Conservation (phyloP, 2,888 invertebrate genomes). For the Coleophora deauratella region DNA sequence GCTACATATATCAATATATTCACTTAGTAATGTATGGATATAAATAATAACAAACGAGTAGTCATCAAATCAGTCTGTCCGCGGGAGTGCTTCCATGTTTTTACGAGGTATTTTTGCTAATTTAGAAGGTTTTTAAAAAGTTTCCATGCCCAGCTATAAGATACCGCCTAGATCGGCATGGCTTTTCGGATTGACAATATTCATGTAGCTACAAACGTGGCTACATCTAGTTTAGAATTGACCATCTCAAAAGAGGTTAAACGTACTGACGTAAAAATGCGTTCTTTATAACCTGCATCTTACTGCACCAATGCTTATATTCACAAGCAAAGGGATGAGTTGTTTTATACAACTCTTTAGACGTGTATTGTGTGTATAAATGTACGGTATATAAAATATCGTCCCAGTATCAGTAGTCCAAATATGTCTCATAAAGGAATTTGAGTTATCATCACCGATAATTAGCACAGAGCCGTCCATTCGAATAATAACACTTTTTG, state of each 20-base stretch:
- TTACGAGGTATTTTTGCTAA: constrained; percentile 59
- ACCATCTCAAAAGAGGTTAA: background rate
- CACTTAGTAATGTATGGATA: constrained; percentile 12
- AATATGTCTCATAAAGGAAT: too few species aligned
- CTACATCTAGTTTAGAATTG: constrained; percentile 5
- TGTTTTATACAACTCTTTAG: too few species aligned
- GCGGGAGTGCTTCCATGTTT: constrained; percentile 72
- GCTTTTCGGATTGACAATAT: constrained; percentile 57
- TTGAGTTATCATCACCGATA: too few species aligned
- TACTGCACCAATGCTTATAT: too few species aligned
- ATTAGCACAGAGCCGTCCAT: too few species aligned
- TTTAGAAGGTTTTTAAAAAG: constrained; percentile 56
- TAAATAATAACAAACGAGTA: constrained; percentile 30
- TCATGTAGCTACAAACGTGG: constrained; percentile 24
- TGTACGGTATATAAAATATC: too few species aligned
- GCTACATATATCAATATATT: constrained; percentile 8
- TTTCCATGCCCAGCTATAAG: constrained; percentile 38
- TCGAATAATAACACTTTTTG: too few species aligned
- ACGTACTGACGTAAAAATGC: too few species aligned
- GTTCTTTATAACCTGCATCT: too few species aligned
- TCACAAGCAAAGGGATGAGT: too few species aligned
- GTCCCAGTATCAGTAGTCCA: too few species aligned
- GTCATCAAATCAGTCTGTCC: constrained; percentile 69
- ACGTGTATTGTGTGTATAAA: too few species aligned
- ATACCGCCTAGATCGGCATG: constrained; percentile 30